These are phyloP conservation scores for Meandrusa payeni DNA, from an alignment of 2,888 invertebrate genomes.

Conservation along the genomic window DNA sequence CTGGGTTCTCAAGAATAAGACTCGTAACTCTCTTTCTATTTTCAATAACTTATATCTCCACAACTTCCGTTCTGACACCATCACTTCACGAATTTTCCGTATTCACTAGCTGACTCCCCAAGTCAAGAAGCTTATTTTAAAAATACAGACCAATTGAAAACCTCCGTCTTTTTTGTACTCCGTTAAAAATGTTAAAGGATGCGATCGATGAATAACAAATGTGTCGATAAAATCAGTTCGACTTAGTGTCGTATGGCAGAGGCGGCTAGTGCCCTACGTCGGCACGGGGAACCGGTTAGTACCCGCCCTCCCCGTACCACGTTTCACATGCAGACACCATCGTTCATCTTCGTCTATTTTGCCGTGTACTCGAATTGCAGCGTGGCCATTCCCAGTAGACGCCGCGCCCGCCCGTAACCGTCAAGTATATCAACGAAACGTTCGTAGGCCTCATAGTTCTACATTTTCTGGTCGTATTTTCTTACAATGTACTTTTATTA, in stretches of 20 bases:
- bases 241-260: slow-evolving; percentile 39
- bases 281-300: slow-evolving; percentile 67
- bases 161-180: no score
- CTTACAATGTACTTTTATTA: slow-evolving; percentile 41
- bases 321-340: slow-evolving; percentile 65
- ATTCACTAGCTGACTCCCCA: no score
- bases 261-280: slow-evolving; percentile 61
- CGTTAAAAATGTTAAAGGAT: no score
- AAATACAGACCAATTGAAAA: no score
- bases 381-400: slow-evolving; percentile 31
- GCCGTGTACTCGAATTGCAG: slow-evolving; percentile 39
- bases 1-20: no score
- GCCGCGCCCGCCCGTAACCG: slow-evolving; percentile 22
- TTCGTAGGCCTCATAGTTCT: slow-evolving; percentile 23
- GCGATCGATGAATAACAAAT: background rate
- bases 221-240: slow-evolving; percentile 43
- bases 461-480: slow-evolving; percentile 34
- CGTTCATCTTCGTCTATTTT: slow-evolving; percentile 73
- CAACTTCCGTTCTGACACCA: no score
- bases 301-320: slow-evolving; percentile 41
- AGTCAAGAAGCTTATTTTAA: no score
- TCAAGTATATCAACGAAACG: slow-evolving; percentile 6
- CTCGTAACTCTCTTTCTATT: no score
- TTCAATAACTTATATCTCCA: no score
- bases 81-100: no score